Evolutionary conservation across 1,140 invertebrate genomes (phyloP), one percentile per base, ranked within the genome.

Genomic region (Pseudachorutes palmiensis): DNA sequence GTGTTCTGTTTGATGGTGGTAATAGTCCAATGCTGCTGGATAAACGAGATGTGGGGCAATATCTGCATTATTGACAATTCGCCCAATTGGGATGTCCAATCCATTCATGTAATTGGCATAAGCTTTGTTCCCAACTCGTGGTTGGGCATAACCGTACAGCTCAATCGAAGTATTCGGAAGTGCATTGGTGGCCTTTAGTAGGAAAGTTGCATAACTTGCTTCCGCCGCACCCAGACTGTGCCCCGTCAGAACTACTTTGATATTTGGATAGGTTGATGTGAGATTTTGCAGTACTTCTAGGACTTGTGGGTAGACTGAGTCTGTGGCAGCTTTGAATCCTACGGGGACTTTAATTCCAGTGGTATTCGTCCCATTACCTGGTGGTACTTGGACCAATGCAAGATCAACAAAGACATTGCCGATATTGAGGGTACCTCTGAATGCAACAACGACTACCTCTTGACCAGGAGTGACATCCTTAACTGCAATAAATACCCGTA

Each of bases 151-250:
- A 24, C 9, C 14, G n/a, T 22, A 29, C 32, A 36, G n/a, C 19
- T 45, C 36, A 19, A 45, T 9, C 9, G 36, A 12, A 9, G 59
- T 22, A 30, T 61, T 61, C 9, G 29, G 5, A 2, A 28, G 9
- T 19, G 59, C 14, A 3, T 12, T 12, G 14, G 14, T 16, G 30
- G 9, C 9, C 19, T 3, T 16, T 12, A 61, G 14, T 5, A 61
- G 24, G 29, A 28, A 61, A 14, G 14, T 14, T 14, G 31, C 16
- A 9, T 28, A 33, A 31, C 12, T 19, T 12, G 59, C 59, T 33
- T 31, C 31, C 9, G 59, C 59, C 9, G 5, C 59, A 31, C 59
- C 59, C 14, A 61, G 28, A 31, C 59, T 61, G 59, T 61, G 59
- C 3, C 59, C 59, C 12, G 28, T 61, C 3, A 61, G 9, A 14